Conservation (phyloP, 2,888 invertebrate genomes). For the Sinentomon sp. region DNA sequence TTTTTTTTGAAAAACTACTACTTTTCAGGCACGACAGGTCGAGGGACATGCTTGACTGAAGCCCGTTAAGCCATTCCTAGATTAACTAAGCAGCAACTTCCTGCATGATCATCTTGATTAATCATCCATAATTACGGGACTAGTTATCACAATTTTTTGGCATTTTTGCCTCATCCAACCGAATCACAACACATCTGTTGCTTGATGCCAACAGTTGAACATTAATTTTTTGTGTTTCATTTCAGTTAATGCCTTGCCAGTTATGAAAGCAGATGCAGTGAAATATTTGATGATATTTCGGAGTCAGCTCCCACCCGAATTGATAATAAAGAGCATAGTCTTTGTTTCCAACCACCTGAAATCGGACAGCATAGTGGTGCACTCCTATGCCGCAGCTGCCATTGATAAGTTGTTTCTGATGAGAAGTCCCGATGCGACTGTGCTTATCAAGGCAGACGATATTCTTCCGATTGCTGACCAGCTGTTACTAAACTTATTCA, state of each 20-base stretch:
- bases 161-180: no score
- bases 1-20: no score
- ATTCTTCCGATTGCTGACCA: conserved; percentile 36
- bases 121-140: no score
- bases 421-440: conserved; percentile 28
- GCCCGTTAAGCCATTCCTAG: no score
- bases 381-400: conserved; percentile 79
- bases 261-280: conserved; percentile 82
- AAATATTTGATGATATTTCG: conserved; percentile 92
- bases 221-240: conserved; percentile 14
- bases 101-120: no score
- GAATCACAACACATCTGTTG: no score
- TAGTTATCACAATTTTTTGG: no score
- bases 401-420: conserved; percentile 64
- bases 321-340: conserved; percentile 44
- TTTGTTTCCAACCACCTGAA: conserved; percentile 45
- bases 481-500: conserved; percentile 46
- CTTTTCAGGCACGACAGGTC: no score
- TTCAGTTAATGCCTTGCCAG: conserved; percentile 59
- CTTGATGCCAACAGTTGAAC: no score
- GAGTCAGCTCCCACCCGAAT: conserved; percentile 51
- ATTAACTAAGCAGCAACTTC: no score
- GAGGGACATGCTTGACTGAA: no score
- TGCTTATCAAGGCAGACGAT: conserved; percentile 30
- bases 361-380: conserved; percentile 56